Evolutionary conservation across 1,140 invertebrate genomes (phyloP).

Genomic region (Rhyzopertha dominica): DNA sequence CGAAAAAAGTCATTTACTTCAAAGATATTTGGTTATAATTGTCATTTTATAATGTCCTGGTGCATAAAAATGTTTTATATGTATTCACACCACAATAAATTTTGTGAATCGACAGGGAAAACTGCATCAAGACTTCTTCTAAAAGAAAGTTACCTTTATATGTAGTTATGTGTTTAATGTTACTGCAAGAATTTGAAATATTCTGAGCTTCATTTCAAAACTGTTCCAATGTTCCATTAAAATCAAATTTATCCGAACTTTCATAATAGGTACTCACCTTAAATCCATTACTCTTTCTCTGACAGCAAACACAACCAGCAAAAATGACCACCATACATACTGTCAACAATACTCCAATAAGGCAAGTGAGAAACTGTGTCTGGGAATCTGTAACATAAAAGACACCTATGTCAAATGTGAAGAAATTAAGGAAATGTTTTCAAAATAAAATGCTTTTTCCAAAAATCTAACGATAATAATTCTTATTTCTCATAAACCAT

Average conservation of each 20-base stretch:
- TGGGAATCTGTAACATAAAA: slow-evolving; percentile 32
- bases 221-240: background rate
- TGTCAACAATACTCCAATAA: slow-evolving; percentile 38
- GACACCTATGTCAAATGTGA: too few relatives aligned
- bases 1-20: too few relatives aligned
- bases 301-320: slow-evolving; percentile 42
- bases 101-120: too few relatives aligned
- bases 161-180: background rate
- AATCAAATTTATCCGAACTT: background rate
- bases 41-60: too few relatives aligned
- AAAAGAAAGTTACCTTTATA: background rate
- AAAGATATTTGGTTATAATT: too few relatives aligned
- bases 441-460: slow-evolving; percentile 10
- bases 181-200: slow-evolving; percentile 10
- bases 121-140: too few relatives aligned
- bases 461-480: background rate
- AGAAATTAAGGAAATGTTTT: background rate
- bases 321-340: slow-evolving; percentile 39
- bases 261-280: slow-evolving; percentile 30
- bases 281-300: slow-evolving; percentile 40
- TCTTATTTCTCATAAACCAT: background rate
- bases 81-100: too few relatives aligned
- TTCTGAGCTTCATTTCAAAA: slow-evolving; percentile 2
- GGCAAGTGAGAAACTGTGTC: slow-evolving; percentile 36
- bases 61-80: too few relatives aligned